Percentiles rank a stretch among this genome's conserved stretches.
These are phyloP conservation scores for Holcopasites calliopsidis DNA, from an alignment of 1,140 invertebrate species.

Conservation along the genomic window DNA sequence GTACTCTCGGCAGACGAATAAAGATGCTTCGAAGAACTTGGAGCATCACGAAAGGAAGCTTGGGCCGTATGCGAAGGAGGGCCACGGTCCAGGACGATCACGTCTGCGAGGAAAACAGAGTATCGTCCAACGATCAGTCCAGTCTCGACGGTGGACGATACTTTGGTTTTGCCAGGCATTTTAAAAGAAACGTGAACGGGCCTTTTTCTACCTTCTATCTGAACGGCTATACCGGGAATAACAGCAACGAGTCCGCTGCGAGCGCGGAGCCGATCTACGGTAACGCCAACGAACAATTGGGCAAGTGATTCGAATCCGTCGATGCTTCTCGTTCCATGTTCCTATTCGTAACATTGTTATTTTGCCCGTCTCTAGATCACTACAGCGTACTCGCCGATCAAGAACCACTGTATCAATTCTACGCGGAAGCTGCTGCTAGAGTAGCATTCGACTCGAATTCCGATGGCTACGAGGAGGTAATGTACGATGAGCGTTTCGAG, in stretches of 20 bases:
- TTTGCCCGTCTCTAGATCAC: slow-evolving; percentile 64
- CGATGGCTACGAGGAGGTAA: slow-evolving; percentile 89
- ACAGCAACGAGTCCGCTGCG: slow-evolving; percentile 26
- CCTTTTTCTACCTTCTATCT: slow-evolving; percentile 73
- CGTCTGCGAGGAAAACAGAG: slow-evolving; percentile 38
- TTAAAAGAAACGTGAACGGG: slow-evolving; percentile 59
- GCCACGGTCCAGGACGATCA: slow-evolving; percentile 56
- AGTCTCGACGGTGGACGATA: slow-evolving; percentile 59
- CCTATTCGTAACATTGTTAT: neutral
- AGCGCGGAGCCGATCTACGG: slow-evolving; percentile 63
- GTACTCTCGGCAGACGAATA: slow-evolving; percentile 71
- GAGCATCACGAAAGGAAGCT: slow-evolving; percentile 77
- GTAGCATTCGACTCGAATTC: slow-evolving; percentile 85
- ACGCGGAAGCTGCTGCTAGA: slow-evolving; percentile 88
- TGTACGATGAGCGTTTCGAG: neutral
- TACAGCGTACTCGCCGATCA: slow-evolving; percentile 80
- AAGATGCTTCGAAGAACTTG: slow-evolving; percentile 74
- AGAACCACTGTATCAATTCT: slow-evolving; percentile 95
- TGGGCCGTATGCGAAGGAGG: slow-evolving; percentile 71
- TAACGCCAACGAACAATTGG: slow-evolving; percentile 37
- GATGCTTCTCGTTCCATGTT: neutral
- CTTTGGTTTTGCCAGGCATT: slow-evolving; percentile 73
- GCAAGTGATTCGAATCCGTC: neutral
- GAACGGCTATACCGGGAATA: slow-evolving; percentile 49
- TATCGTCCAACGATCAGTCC: slow-evolving; percentile 55